These are phyloP conservation scores for Micropterix aruncella DNA, from an alignment of 2,888 invertebrate species.

Conservation along the genomic window DNA sequence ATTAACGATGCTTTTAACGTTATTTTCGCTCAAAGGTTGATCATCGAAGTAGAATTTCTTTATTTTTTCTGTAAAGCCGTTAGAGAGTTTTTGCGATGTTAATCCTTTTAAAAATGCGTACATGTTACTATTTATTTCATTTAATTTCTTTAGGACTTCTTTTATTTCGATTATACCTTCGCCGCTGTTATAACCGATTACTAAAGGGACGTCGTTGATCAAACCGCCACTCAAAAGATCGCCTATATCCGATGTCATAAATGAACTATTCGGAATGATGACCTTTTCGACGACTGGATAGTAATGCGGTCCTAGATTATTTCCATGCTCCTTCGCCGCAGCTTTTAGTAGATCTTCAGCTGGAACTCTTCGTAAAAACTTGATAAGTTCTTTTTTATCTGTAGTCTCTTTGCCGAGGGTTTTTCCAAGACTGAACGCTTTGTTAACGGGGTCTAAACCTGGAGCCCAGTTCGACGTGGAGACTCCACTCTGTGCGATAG, in stretches of 20 bases:
- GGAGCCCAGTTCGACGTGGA: neutral
- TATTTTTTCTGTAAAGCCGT: slow-evolving; percentile 20
- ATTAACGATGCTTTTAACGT: slow-evolving; percentile 20
- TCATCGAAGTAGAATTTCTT: slow-evolving; percentile 24
- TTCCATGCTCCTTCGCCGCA: slow-evolving; percentile 14
- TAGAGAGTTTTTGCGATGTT: slow-evolving; percentile 17
- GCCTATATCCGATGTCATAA: slow-evolving; percentile 21
- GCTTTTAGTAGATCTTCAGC: slow-evolving; percentile 21
- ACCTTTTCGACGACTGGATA: slow-evolving; percentile 30
- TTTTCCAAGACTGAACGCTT: slow-evolving; percentile 10
- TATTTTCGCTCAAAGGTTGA: slow-evolving; percentile 18
- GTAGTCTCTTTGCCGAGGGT: slow-evolving; percentile 8
- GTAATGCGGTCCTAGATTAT: slow-evolving; percentile 15
- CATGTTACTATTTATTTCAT: slow-evolving; percentile 18
- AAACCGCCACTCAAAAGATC: slow-evolving; percentile 21
- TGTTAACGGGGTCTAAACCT: slow-evolving; percentile 3
- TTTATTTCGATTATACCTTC: slow-evolving; percentile 32
- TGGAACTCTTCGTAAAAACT: slow-evolving; percentile 7
- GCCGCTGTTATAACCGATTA: slow-evolving; percentile 29
- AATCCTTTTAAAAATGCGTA: slow-evolving; percentile 26
- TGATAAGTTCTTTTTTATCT: slow-evolving; percentile 7
- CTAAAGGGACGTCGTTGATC: slow-evolving; percentile 23
- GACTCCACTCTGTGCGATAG: slow-evolving; percentile 12
- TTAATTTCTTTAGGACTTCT: slow-evolving; percentile 17
- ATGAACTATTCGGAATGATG: slow-evolving; percentile 20